A percentile compares a stretch with the other conserved stretches of the same genome.
Conservation (phyloP, 2,113 vertebrate genomes). For the Oophaga pumilio region DNA sequence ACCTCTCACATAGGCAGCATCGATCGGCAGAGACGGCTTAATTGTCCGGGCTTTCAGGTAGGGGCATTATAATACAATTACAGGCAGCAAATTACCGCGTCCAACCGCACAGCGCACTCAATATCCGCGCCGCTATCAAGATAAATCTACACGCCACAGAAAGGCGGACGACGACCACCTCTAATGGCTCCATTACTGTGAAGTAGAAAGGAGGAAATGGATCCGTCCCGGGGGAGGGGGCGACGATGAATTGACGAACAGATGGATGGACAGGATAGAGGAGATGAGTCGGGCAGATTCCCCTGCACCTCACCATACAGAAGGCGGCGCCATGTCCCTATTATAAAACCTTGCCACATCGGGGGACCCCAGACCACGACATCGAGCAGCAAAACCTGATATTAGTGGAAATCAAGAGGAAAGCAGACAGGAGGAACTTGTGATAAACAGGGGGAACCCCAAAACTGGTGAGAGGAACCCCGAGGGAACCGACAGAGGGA, state of each 20-base stretch:
- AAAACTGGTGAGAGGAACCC: too few species aligned
- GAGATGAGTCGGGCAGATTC: too few species aligned
- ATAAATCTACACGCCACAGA: conserved; percentile 22
- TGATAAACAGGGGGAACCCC: too few species aligned
- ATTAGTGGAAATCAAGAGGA: too few species aligned
- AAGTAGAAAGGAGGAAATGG: conserved; percentile 1
- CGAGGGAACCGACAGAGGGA: too few species aligned
- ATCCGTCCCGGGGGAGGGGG: not conserved
- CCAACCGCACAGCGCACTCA: conserved; percentile 46
- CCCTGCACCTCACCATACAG: too few species aligned
- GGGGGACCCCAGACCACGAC: too few species aligned
- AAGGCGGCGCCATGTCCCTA: too few species aligned
- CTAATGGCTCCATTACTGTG: conserved; percentile 8
- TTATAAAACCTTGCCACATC: too few species aligned
- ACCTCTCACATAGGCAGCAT: conserved; percentile 29
- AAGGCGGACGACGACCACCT: conserved; percentile 1
- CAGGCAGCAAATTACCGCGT: conserved; percentile 45
- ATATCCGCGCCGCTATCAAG: conserved; percentile 36
- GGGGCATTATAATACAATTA: conserved; percentile 54
- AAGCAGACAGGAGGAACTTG: too few species aligned
- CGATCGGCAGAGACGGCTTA: conserved; percentile 40
- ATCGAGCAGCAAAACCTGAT: too few species aligned
- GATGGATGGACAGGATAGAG: not conserved
- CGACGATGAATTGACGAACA: too few species aligned
- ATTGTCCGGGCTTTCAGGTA: conserved; percentile 49